Percentiles rank a stretch among this genome's conserved stretches.
These are phyloP conservation scores for Aquatica leii DNA, from an alignment of 2,888 invertebrate species.

Conservation along the genomic window DNA sequence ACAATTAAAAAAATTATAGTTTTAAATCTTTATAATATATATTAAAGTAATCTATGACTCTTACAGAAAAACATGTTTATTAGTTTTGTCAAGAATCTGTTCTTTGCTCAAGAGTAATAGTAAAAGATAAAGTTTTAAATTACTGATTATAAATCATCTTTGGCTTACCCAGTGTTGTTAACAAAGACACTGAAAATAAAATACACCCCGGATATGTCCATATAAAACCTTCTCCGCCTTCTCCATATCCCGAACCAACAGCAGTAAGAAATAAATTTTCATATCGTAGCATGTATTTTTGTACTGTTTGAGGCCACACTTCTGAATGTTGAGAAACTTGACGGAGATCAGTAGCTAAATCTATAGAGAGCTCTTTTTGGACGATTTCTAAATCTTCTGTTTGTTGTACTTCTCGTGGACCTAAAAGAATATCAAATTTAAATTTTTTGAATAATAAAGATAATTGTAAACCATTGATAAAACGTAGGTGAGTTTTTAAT, in stretches of 20 bases:
- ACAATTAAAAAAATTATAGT: too few relatives aligned
- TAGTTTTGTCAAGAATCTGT: too few relatives aligned
- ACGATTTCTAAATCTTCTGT: slow-evolving; percentile 64
- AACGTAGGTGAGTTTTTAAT: too few relatives aligned
- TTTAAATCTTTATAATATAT: too few relatives aligned
- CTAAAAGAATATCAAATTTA: slow-evolving; percentile 54
- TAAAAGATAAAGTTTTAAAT: too few relatives aligned
- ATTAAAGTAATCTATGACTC: too few relatives aligned
- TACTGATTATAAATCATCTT: too few relatives aligned
- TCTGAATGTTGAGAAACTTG: slow-evolving; percentile 65
- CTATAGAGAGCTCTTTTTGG: slow-evolving; percentile 70
- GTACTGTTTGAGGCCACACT: slow-evolving; percentile 69
- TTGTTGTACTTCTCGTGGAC: slow-evolving; percentile 68
- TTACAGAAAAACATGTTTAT: too few relatives aligned
- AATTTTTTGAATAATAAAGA: too few relatives aligned
- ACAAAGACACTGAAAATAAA: slow-evolving; percentile 72
- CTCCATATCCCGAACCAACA: slow-evolving; percentile 65
- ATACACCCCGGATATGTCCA: slow-evolving; percentile 76
- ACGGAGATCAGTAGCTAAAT: slow-evolving; percentile 70
- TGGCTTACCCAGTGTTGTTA: slow-evolving; percentile 71
- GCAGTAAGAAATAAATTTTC: slow-evolving; percentile 67
- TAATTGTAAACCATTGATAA: too few relatives aligned
- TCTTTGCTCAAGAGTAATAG: too few relatives aligned
- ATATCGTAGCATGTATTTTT: slow-evolving; percentile 65
- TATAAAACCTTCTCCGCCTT: slow-evolving; percentile 67